Percentiles rank a stretch among this genome's conserved stretches.
Evolutionary conservation across 1,140 invertebrate genomes (phyloP).

Genomic region (Calycopis cecrops): DNA sequence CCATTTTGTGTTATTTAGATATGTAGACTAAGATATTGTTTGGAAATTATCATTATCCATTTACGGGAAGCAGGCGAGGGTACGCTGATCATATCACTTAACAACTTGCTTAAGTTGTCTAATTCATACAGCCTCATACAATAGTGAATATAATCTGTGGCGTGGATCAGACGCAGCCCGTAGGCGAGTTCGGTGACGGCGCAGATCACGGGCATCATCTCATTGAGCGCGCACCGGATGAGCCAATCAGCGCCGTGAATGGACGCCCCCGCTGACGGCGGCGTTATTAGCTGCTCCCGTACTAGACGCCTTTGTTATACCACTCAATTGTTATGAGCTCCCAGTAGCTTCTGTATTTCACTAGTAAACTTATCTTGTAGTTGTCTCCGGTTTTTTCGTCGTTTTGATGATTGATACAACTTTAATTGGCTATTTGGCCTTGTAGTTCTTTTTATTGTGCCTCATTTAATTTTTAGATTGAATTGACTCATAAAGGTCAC

Average conservation of each 20-base stretch:
- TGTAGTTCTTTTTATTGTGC: too few relatives aligned
- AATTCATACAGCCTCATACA: conserved; percentile 15
- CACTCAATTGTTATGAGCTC: conserved; percentile 56
- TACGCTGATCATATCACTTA: too few relatives aligned
- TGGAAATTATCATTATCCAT: too few relatives aligned
- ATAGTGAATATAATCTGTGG: conserved; percentile 39
- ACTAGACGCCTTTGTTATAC: conserved; percentile 66
- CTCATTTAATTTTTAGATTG: too few relatives aligned
- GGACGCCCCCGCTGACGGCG: conserved; percentile 61
- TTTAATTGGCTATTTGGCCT: too few relatives aligned
- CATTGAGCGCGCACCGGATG: conserved; percentile 70
- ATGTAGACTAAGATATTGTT: too few relatives aligned
- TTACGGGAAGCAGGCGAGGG: too few relatives aligned
- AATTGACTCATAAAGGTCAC: too few relatives aligned
- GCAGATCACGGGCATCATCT: conserved; percentile 58
- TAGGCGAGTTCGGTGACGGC: conserved; percentile 29
- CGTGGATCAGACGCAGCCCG: conserved; percentile 36
- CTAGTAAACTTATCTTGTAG: conserved; percentile 2
- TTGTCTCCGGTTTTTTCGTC: too few relatives aligned
- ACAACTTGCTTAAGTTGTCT: too few relatives aligned
- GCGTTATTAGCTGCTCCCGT: conserved; percentile 56
- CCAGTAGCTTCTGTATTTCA: conserved; percentile 42
- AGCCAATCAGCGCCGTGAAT: conserved; percentile 70
- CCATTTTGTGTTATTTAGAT: too few relatives aligned
- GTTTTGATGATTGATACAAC: too few relatives aligned